These are phyloP conservation scores for Kobus ellipsiprymnus DNA, from an alignment of 2,113 vertebrate genomes.

Conservation along the genomic window DNA sequence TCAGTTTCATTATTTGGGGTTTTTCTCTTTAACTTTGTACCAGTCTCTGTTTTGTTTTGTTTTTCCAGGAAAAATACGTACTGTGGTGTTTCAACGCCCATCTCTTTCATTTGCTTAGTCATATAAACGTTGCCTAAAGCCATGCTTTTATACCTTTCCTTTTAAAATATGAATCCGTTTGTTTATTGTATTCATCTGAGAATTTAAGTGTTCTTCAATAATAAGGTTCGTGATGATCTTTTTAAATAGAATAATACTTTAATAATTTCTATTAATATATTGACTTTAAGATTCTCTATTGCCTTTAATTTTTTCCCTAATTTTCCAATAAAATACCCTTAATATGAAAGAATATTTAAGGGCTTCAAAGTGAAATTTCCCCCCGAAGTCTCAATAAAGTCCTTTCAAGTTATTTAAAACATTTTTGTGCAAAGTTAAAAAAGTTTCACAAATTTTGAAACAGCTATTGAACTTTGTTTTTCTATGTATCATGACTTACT, in stretches of 20 bases:
- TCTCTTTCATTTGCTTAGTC: background rate
- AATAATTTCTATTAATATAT: background rate
- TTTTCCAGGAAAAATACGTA: background rate
- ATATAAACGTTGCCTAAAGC: background rate
- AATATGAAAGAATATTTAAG: background rate
- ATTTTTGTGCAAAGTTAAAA: background rate
- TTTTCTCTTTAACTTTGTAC: background rate
- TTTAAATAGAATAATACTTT: background rate
- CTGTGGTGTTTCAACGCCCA: background rate
- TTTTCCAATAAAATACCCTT: background rate
- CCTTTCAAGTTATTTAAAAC: background rate
- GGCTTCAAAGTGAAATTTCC: background rate
- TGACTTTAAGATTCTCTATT: background rate
- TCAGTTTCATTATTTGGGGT: background rate
- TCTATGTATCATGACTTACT: background rate
- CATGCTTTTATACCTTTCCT: background rate
- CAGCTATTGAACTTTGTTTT: background rate
- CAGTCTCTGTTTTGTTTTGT: background rate
- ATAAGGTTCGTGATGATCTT: background rate
- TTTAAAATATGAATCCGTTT: background rate
- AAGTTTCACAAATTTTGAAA: background rate
- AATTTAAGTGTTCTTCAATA: background rate
- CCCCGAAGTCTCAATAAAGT: background rate
- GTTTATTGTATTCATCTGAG: background rate
- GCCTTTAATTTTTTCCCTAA: background rate